phyloP scores from a whole-genome alignment of 2,888 invertebrate genomes.

The Mactromeris polynyma region DNA sequence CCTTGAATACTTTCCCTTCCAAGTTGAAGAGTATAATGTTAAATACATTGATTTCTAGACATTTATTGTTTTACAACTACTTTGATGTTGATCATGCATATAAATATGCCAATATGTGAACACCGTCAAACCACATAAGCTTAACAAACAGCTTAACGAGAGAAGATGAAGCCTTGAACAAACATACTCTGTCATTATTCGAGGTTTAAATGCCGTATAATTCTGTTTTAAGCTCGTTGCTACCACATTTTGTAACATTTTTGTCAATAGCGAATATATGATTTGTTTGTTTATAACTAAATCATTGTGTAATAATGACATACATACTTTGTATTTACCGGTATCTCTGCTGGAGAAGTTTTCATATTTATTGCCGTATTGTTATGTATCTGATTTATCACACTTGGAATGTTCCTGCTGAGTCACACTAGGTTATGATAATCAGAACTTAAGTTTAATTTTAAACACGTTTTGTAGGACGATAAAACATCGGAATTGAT shows the following conservation, averaged over 20 bases:
- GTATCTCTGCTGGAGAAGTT: background rate
- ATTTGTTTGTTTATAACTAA: background rate
- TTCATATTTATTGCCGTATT: background rate
- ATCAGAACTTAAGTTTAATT: background rate
- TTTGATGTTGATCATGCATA: background rate
- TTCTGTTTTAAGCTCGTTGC: background rate
- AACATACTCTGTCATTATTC: background rate
- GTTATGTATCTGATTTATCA: background rate
- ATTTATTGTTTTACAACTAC: background rate
- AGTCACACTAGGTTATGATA: background rate
- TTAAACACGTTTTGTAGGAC: background rate
- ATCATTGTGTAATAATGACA: background rate
- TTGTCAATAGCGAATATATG: background rate
- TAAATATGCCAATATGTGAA: background rate
- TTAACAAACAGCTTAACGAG: background rate
- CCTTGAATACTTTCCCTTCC: too few species aligned
- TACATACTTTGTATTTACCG: background rate
- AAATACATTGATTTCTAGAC: background rate
- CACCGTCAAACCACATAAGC: background rate
- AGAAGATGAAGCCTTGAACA: background rate
- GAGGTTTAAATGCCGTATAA: background rate
- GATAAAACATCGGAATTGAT: too few species aligned
- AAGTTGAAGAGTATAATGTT: too few species aligned
- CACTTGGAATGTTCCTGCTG: background rate
- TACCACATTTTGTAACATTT: background rate